Evolutionary conservation across 2,888 invertebrate species (phyloP).

Genomic region (Hypomecis atomaria): DNA sequence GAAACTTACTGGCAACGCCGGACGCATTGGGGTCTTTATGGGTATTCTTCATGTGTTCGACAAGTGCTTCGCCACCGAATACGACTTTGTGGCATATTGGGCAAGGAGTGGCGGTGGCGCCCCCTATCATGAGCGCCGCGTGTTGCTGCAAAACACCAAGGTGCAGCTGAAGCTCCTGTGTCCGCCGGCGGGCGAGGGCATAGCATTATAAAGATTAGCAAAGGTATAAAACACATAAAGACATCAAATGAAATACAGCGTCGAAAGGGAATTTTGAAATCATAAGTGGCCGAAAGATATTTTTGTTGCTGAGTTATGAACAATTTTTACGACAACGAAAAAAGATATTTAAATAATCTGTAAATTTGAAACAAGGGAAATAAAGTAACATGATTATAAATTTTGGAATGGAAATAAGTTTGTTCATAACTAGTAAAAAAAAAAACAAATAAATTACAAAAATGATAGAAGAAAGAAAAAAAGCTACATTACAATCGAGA

Average conservation of each 20-base stretch:
- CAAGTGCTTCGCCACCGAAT: constrained; percentile 95
- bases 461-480: too few species aligned
- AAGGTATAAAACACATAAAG: constrained; percentile 60
- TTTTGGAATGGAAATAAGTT: too few species aligned
- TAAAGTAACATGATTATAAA: neutral
- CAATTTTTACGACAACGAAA: constrained; percentile 31
- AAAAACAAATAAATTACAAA: too few species aligned
- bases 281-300: constrained; percentile 57
- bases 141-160: constrained; percentile 98
- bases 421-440: too few species aligned
- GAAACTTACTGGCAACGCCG: constrained; percentile 94
- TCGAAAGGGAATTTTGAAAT: constrained; percentile 67
- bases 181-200: constrained; percentile 78
- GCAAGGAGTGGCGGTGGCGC: constrained; percentile 96
- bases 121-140: constrained; percentile 95
- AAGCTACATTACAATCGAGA: too few species aligned
- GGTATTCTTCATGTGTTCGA: constrained; percentile 98
- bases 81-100: constrained; percentile 97
- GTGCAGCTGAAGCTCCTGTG: constrained; percentile 94
- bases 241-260: constrained; percentile 47
- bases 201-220: constrained; percentile 78
- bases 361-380: constrained; percentile 1
- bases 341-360: constrained; percentile 19
- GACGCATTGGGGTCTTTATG: constrained; percentile 97
- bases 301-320: constrained; percentile 53